Evolutionary conservation across 2,113 vertebrate species (phyloP).

Genomic region (Platysternon megacephalum): DNA sequence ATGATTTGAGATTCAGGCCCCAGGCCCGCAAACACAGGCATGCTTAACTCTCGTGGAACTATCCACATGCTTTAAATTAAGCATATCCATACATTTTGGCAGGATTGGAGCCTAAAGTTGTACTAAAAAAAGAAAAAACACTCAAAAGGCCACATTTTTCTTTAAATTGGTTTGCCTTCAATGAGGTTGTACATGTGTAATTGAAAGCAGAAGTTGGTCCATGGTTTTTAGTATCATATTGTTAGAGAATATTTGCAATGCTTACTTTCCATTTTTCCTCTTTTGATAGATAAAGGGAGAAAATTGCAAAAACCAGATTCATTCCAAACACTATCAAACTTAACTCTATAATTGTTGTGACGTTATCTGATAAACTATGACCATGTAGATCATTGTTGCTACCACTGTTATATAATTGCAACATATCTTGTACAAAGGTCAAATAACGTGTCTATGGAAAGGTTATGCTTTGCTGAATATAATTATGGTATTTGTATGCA

Average conservation of each 20-base stretch:
- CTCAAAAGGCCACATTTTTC: background rate
- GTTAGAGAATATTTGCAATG: background rate
- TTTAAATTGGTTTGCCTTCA: background rate
- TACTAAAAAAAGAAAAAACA: background rate
- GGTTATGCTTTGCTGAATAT: too few relatives aligned
- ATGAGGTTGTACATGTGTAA: background rate
- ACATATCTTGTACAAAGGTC: too few relatives aligned
- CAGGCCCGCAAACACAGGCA: background rate
- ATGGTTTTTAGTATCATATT: background rate
- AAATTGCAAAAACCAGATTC: background rate
- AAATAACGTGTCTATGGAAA: too few relatives aligned
- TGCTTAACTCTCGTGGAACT: background rate
- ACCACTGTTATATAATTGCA: too few relatives aligned
- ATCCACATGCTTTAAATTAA: background rate
- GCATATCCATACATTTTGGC: accelerated
- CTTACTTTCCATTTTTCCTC: background rate
- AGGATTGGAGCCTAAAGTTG: background rate
- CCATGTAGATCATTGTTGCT: too few relatives aligned
- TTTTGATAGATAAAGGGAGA: background rate
- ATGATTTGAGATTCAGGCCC: background rate
- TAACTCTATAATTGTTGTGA: background rate
- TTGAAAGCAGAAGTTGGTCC: background rate
- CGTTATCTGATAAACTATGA: too few relatives aligned
- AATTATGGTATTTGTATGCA: too few relatives aligned
- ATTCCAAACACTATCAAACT: background rate